Conservation (phyloP, 2,113 vertebrate genomes). For the Fukomys damarensis region DNA sequence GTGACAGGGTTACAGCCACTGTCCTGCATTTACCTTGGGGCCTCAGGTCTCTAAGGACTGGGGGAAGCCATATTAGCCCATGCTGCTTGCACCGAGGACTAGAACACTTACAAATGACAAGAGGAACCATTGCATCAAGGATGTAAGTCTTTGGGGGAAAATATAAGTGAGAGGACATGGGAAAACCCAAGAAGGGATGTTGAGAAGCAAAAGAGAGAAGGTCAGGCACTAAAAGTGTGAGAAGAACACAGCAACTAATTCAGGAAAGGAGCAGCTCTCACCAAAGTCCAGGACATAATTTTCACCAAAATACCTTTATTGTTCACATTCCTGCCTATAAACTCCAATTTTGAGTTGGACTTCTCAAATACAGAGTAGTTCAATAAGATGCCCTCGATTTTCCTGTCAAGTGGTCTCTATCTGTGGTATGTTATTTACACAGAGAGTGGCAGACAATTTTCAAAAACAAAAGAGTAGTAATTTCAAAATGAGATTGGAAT, state of each 20-base stretch:
- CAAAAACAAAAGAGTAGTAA: neutral
- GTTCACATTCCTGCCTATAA: neutral
- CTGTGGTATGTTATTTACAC: neutral
- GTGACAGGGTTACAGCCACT: neutral
- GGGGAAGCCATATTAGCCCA: neutral
- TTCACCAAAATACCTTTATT: neutral
- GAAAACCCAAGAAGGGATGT: neutral
- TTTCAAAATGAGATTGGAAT: neutral
- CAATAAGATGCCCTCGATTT: neutral
- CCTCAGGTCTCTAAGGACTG: neutral
- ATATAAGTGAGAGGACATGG: neutral
- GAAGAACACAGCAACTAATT: neutral
- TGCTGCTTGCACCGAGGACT: neutral
- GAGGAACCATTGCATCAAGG: neutral
- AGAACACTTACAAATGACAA: neutral
- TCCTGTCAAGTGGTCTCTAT: neutral
- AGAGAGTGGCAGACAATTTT: neutral
- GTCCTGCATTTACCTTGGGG: neutral
- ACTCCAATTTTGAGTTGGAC: neutral
- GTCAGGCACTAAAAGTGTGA: neutral
- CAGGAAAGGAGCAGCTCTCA: neutral
- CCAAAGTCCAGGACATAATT: neutral
- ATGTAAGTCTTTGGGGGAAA: neutral
- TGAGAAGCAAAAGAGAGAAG: neutral
- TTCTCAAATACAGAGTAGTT: neutral